Evolutionary conservation across 2,888 invertebrate genomes (phyloP), one percentile per base, ranked within the genome.

Genomic region (Eurois occulta): DNA sequence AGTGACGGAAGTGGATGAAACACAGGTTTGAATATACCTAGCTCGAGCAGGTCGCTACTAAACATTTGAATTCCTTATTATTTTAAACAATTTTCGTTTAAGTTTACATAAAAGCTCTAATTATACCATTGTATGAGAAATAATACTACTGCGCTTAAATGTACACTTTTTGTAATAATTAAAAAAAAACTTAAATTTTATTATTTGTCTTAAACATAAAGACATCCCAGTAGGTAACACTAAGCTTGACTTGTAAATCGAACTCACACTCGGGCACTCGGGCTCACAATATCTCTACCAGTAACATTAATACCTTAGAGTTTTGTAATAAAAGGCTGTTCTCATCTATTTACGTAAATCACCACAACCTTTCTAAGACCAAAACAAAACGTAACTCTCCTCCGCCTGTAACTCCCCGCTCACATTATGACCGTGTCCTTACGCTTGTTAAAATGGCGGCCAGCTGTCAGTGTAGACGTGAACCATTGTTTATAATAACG

Each of bases 401-500:
- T 5, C 48, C 18, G 32, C 38, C 10, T 18, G 18, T 28, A 70
- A 71, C 1, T 58, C 32, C 8, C 28, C 87, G 89, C 88, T 77
- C 13, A 68, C 89, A 76, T 16, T 73, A 71, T 0, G 66, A 84
- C 88, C 87, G 0, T 3, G 58, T 38, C 87, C 28, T 77, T 78
- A 86, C 11, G 48, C 65, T 52, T 83, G 81, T 83, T 86, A 81
- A 75, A 81, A 72, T 75, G 68, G 80, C 81, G 46, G 70, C 41
- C 62, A 35, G 21, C 48, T 28, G 68, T 77, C 85, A 72, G 64
- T 66, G 72, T 76, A 69, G 71, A 78, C 68, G 4, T 41, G 41
- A 35, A 72, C 73, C 52, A 86, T 87, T 88, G 89, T 89, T 86
- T 89, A 87, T 81, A 66, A 69, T 83, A 70, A 78, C 38, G 41